Evolutionary conservation across 1,140 invertebrate genomes (phyloP).

Genomic region (Heliconius himera): DNA sequence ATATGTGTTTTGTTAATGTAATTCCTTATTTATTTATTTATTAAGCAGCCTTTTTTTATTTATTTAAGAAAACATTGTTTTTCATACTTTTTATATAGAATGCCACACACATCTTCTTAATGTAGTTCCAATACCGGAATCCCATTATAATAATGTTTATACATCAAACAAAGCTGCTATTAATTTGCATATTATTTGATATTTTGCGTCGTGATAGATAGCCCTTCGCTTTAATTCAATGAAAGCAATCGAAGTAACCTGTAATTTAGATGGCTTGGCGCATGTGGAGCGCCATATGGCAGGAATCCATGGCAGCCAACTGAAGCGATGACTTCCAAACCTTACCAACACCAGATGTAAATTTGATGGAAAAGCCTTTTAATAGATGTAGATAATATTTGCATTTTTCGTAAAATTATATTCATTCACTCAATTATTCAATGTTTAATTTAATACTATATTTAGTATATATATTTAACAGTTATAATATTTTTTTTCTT

Average conservation of each 20-base stretch:
- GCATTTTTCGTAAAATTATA: background rate
- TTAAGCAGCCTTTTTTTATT: too few species aligned
- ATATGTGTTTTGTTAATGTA: too few species aligned
- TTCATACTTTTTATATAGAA: background rate
- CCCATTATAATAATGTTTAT: background rate
- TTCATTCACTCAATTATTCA: background rate
- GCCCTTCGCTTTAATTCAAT: slow-evolving; percentile 68
- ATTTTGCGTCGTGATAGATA: slow-evolving; percentile 45
- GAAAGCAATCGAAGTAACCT: slow-evolving; percentile 75
- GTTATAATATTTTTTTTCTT: too few species aligned
- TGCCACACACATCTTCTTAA: slow-evolving; percentile 6
- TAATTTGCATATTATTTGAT: slow-evolving; percentile 40
- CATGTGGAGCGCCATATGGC: slow-evolving; percentile 75
- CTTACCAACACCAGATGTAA: slow-evolving; percentile 27
- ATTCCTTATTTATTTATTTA: too few species aligned
- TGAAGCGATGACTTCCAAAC: slow-evolving; percentile 59
- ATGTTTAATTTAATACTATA: too few species aligned
- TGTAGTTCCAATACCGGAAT: background rate
- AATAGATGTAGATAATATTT: background rate
- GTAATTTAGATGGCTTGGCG: slow-evolving; percentile 67
- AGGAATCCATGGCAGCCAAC: slow-evolving; percentile 57
- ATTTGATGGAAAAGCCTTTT: background rate
- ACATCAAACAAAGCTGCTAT: slow-evolving; percentile 27
- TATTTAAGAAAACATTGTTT: too few species aligned
- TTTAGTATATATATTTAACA: too few species aligned